Evolutionary conservation across 2,797 vertebrate species (phyloP).

Genomic region (Leptodactylus fallax): DNA sequence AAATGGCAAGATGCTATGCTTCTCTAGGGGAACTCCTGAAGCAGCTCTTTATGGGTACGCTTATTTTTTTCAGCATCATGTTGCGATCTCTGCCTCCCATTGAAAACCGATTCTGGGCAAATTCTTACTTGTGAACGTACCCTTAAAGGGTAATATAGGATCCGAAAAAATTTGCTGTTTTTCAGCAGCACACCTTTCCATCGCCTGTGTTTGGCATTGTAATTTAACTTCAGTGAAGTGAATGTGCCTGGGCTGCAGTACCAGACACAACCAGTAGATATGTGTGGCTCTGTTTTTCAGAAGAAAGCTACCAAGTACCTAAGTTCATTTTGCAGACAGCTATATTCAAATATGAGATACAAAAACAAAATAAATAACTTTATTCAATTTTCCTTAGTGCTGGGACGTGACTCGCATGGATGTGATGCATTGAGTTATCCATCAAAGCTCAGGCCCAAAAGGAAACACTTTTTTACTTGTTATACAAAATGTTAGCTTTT

Average conservation of each 20-base stretch:
- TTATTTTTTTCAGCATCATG: no score
- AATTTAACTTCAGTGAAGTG: background rate
- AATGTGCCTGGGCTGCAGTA: background rate
- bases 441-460: constrained; percentile 37
- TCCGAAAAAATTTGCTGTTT: no score
- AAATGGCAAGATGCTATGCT: no score
- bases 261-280: background rate
- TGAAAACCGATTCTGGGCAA: no score
- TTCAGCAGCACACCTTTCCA: no score
- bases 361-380: background rate
- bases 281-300: background rate
- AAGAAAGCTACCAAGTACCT: background rate
- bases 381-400: background rate
- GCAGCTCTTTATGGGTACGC: no score
- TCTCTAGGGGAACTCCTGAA: no score
- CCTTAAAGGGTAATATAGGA: no score
- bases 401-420: background rate
- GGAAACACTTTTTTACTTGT: constrained; percentile 42
- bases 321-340: background rate
- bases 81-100: no score
- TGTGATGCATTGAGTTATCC: background rate
- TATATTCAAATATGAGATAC: background rate
- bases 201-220: background rate
- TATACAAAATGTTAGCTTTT: constrained; percentile 58
- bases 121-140: no score